Percentiles rank a stretch among this genome's conserved stretches.
phyloP scores from a whole-genome alignment of 2,113 vertebrate species.

The Platichthys flesus region DNA sequence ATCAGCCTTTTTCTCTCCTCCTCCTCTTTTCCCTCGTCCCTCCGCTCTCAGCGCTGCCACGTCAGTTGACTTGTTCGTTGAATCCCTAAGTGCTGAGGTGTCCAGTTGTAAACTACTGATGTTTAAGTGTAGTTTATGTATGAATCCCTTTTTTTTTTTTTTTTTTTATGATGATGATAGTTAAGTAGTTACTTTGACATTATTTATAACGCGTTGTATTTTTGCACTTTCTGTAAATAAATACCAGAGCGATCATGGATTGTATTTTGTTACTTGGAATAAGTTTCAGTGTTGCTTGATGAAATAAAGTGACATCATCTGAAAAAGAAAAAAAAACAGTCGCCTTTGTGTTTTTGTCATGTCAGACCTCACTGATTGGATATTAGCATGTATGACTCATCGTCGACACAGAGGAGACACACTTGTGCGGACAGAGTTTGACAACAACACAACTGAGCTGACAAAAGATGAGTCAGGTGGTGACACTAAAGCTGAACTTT shows the following conservation, averaged over 20 bases:
- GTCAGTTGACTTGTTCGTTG: not conserved
- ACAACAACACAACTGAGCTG: conserved; percentile 15
- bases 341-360: conserved; percentile 19
- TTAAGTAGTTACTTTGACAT: not conserved
- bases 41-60: conserved; percentile 28
- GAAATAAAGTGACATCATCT: conserved; percentile 60
- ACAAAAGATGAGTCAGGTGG: conserved; percentile 59
- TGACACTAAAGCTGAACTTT: conserved; percentile 46
- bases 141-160: not conserved
- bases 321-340: not conserved
- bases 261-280: conserved; percentile 45
- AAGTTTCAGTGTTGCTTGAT: conserved; percentile 28
- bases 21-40: not conserved
- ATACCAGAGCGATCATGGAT: conserved; percentile 4
- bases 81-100: conserved; percentile 35
- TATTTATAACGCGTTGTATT: conserved; percentile 41
- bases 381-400: conserved; percentile 47
- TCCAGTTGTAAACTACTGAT: conserved; percentile 22
- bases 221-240: conserved; percentile 41
- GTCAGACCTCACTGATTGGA: conserved; percentile 13
- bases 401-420: conserved; percentile 44
- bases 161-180: too few relatives aligned
- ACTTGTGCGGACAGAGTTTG: conserved; percentile 10
- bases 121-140: not conserved
- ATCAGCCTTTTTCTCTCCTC: not conserved